Evolutionary conservation across 2,888 invertebrate genomes (phyloP).

Genomic region (Drosophila nigritarsus): DNA sequence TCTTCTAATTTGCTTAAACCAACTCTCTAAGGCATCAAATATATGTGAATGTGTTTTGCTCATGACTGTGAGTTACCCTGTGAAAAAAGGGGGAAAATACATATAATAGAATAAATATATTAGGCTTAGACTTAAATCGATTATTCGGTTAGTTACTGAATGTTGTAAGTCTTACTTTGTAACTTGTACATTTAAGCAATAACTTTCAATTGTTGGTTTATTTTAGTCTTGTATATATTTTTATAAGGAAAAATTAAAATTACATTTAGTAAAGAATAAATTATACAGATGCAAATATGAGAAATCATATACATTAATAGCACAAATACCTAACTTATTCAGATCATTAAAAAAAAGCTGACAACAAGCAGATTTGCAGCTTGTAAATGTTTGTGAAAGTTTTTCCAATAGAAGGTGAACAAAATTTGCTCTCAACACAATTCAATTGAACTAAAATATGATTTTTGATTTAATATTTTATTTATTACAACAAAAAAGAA

Average conservation of each 20-base stretch:
- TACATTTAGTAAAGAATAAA: background rate
- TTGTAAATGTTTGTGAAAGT: too few species aligned
- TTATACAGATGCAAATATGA: background rate
- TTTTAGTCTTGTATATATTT: too few species aligned
- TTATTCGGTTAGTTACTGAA: background rate
- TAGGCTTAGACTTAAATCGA: background rate
- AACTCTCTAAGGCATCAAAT: background rate
- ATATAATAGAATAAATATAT: background rate
- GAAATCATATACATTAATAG: background rate
- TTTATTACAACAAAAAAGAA: background rate
- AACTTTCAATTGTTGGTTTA: background rate
- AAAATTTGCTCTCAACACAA: background rate
- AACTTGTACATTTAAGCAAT: too few species aligned
- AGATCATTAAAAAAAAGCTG: background rate
- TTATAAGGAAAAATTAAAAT: background rate
- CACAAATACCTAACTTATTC: background rate
- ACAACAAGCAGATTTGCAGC: background rate
- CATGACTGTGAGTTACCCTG: background rate
- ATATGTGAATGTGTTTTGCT: background rate
- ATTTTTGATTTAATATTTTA: background rate
- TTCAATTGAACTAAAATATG: background rate
- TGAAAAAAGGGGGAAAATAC: background rate
- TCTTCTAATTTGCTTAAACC: background rate
- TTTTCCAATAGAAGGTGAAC: background rate
- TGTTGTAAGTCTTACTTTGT: background rate